Base-by-base conservation (phyloP, 2,113 vertebrate genomes). In the Acrocephalus kingi region DNA sequence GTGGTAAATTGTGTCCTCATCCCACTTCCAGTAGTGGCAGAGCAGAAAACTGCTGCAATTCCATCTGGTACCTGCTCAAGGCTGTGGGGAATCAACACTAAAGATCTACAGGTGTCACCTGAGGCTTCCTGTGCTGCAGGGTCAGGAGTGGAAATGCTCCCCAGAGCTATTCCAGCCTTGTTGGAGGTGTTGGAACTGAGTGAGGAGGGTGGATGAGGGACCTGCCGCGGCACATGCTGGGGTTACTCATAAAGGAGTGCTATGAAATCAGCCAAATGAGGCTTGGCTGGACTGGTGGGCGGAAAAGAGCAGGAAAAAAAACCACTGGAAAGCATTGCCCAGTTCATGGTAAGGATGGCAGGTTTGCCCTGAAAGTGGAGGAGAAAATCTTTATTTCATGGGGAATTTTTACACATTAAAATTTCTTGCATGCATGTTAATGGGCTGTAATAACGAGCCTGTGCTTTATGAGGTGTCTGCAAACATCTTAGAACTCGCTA, bases 321-420 rank as follows among this genome's bases (percentile, higher is more conserved):
- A 87, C 11, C 37, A 22, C 59, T 71, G 33, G 30, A 18, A 78
- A 90, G 20, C 1, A 1, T 41, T 22, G 23, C 49, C 79, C 58
- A 11, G 22, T 55, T 90, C 41, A 8, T 71, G 64, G 67, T 73
- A 28, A 86, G 85, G 52, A 27, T 31, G 51, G 43, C 41, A 80
- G 27, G 5, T 51, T 91, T 91, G 45, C 24, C 45, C 17, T 86
- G 67, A 13, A 55, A 76, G 46, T 35, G 20, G 43, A 78, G 86
- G 90, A 87, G 93, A 94, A 96, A 96, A 96, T 92, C 1, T 3
- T 41, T 87, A 78, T 93, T 95, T 96, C 85, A 96, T 46, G 92
- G 94, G 79, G 68, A 37, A 51, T 93, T 94, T 82, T 94, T 86
- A 43, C 92, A 89, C 93, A 82, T 96, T 96, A 94, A 95, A 94